Conservation (phyloP, 2,797 vertebrate genomes). For the Mallotus villosus region DNA sequence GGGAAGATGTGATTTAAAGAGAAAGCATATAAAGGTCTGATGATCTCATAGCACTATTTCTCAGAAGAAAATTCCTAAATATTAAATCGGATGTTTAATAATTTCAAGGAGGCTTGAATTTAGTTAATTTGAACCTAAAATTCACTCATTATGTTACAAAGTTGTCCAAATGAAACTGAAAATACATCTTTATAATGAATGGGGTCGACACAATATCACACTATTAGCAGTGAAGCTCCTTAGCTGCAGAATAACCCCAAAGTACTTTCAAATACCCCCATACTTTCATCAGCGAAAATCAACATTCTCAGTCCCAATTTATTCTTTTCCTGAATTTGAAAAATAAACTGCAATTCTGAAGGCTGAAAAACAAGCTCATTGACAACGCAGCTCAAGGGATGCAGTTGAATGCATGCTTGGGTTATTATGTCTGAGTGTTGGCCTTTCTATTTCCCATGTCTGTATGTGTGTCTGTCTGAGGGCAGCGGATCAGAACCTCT, state of each 20-base stretch:
- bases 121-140: too few species aligned
- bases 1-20: constrained; percentile 4
- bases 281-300: constrained; percentile 17
- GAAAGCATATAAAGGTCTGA: neutral
- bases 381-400: constrained; percentile 66
- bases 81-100: neutral
- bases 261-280: neutral
- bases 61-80: neutral
- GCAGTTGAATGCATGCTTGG: constrained; percentile 75
- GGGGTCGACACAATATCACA: too few species aligned
- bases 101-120: neutral
- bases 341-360: constrained; percentile 66
- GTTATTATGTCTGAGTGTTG: constrained; percentile 76
- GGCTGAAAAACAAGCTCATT: constrained; percentile 68
- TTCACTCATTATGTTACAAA: too few species aligned
- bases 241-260: constrained; percentile 11
- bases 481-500: constrained; percentile 79
- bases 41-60: neutral
- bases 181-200: too few species aligned
- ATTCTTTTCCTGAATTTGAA: constrained; percentile 59
- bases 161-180: too few species aligned
- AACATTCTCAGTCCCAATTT: constrained; percentile 45
- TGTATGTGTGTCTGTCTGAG: constrained; percentile 75
- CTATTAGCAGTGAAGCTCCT: constrained; percentile 3
- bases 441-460: constrained; percentile 79